phyloP scores from a whole-genome alignment of 2,113 vertebrate species.

The Tetrax tetrax region DNA sequence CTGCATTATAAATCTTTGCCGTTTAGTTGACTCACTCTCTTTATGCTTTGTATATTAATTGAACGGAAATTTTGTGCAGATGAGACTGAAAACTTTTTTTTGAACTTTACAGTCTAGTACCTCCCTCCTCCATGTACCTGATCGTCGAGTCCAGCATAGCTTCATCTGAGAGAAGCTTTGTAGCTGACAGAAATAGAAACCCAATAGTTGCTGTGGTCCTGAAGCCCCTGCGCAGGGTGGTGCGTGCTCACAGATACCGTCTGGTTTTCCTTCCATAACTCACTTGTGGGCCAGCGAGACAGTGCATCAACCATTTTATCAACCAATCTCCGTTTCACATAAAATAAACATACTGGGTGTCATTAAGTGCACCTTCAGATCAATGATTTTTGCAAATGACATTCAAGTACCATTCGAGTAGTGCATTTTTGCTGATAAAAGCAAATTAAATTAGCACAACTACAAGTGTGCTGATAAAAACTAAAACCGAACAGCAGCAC shows the following conservation, averaged over 20 bases:
- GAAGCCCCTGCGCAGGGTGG: not conserved
- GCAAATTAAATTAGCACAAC: constrained; percentile 81
- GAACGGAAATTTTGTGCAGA: not conserved
- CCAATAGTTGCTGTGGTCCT: not conserved
- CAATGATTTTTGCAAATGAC: constrained; percentile 81
- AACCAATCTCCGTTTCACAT: constrained; percentile 64
- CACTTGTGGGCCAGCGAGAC: not conserved
- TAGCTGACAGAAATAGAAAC: not conserved
- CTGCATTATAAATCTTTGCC: constrained; percentile 18
- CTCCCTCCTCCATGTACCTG: not conserved
- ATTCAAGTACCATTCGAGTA: constrained; percentile 73
- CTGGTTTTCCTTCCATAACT: not conserved
- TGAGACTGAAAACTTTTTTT: not conserved
- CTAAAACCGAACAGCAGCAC: constrained; percentile 77
- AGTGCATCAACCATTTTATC: constrained; percentile 62
- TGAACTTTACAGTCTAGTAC: not conserved
- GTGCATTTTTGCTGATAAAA: constrained; percentile 81
- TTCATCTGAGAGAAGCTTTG: not conserved
- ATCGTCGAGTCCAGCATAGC: not conserved
- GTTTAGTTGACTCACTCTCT: constrained; percentile 13
- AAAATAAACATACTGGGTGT: constrained; percentile 74
- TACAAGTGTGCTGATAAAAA: constrained; percentile 80
- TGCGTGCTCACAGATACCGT: not conserved
- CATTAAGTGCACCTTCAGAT: constrained; percentile 79
- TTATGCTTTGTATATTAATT: not conserved